Conservation (phyloP, 2,797 vertebrate species). For the Coilia nasus region DNA sequence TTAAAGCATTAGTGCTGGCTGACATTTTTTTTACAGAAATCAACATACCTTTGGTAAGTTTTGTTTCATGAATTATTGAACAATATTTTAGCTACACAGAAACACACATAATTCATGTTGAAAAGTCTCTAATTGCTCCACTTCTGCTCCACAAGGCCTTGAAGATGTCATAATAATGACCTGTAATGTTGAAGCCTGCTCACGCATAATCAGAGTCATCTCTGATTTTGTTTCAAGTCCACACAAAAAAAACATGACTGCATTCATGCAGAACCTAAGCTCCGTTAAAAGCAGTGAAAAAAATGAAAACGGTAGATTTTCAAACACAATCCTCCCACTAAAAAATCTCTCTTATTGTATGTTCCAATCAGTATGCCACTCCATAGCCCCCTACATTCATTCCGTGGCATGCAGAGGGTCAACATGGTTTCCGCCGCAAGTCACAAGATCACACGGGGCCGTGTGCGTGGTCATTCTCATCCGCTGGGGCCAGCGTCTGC, state of each 20-base stretch:
- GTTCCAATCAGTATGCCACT: neutral
- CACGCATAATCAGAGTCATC: neutral
- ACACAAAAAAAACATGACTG: neutral
- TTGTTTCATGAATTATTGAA: too few species aligned
- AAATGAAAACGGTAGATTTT: neutral
- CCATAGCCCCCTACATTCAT: neutral
- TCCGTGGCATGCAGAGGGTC: neutral
- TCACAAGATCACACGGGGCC: neutral
- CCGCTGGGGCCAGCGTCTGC: slow-evolving; percentile 12
- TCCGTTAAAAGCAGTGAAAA: slow-evolving; percentile 14
- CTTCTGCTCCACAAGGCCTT: neutral
- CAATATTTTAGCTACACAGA: too few species aligned
- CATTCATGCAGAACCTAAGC: slow-evolving; percentile 4
- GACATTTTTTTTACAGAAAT: too few species aligned
- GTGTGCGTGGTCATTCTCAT: slow-evolving; percentile 18
- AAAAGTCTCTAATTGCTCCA: neutral
- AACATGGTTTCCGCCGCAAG: neutral
- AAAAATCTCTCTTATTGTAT: neutral
- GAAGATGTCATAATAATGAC: neutral
- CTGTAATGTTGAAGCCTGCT: neutral
- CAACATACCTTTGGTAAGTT: too few species aligned
- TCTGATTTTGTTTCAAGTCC: neutral
- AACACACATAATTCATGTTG: neutral
- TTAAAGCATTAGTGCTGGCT: too few species aligned
- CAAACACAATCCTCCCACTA: neutral